Evolutionary conservation across 1,140 invertebrate genomes (phyloP), one percentile per base, ranked within the genome.

Genomic region (Telenomus remus): DNA sequence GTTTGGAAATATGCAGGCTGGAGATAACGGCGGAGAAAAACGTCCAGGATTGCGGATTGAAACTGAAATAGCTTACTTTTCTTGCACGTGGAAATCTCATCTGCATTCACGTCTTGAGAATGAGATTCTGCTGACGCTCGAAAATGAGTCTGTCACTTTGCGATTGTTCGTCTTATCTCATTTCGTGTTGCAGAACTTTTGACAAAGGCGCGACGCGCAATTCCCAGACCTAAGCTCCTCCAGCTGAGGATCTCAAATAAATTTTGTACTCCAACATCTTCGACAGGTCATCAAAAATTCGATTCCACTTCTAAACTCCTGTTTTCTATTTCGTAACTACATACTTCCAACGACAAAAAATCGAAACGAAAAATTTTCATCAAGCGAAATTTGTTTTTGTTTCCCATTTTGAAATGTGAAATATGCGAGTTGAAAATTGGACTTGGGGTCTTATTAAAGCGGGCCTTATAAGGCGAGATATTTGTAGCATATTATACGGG

Each of bases 91-190:
- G 37, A 44, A 50, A 50, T 42, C 55, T 61, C 61, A 73, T 73
- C 70, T 65, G 61, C 61, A 61, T 73, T 73, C 57, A 60, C 43
- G 39, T 59, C 54, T 51, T 34, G 50, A 19, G 55, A 59, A 65
- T 59, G 53, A 59, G 69, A 72, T 65, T 65, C 19, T 42, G 12
- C 16, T 46, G 50, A n/a, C 54, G 48, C 55, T 59, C 72, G 78
- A 82, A 84, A 84, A 84, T 81, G 82, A 85, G 81, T 81, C 79
- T 82, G 84, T 85, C 84, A 82, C 80, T 83, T 80, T 66, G 64
- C 61, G 50, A 73, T 64, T 54, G 27, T 55, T 49, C 56, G 73
- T 70, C 68, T 74, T 81, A 83, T 81, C 79, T 75, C 53, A 55
- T 46, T 60, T 57, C 56, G 54, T 44, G 68, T 54, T 65, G 43